phyloP scores from a whole-genome alignment of 2,113 vertebrate species.

The Eolophus roseicapilla region DNA sequence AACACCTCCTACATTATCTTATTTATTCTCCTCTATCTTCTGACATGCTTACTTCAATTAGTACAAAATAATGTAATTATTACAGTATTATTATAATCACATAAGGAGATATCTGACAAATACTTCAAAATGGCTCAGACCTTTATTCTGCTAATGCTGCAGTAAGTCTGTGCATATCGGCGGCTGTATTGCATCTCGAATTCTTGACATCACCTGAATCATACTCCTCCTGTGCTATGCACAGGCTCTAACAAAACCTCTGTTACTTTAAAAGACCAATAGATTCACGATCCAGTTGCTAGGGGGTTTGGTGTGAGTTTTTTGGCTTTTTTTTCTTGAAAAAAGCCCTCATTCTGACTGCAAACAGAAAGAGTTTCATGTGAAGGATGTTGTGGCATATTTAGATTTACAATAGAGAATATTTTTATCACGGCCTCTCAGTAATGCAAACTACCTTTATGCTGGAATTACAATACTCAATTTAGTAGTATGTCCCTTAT shows the following conservation, averaged over 20 bases:
- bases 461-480: neutral
- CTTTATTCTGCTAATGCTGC: neutral
- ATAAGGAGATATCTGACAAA: neutral
- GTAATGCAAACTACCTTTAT: neutral
- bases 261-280: neutral
- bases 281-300: neutral
- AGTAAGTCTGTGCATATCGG: neutral
- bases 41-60: neutral
- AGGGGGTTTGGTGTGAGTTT: neutral
- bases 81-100: neutral
- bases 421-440: neutral
- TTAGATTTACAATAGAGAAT: neutral
- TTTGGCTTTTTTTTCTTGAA: fast-evolving
- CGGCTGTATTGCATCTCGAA: neutral
- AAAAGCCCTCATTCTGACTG: neutral
- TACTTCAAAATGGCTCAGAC: neutral
- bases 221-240: neutral
- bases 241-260: neutral
- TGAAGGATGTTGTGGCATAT: neutral
- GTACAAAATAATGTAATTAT: neutral
- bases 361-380: neutral
- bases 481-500: neutral
- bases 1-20: neutral
- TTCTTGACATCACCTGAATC: neutral
- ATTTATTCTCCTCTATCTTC: conserved; percentile 17